Base-by-base conservation (phyloP, 2,113 vertebrate genomes). In the Emydura subglobosa region DNA sequence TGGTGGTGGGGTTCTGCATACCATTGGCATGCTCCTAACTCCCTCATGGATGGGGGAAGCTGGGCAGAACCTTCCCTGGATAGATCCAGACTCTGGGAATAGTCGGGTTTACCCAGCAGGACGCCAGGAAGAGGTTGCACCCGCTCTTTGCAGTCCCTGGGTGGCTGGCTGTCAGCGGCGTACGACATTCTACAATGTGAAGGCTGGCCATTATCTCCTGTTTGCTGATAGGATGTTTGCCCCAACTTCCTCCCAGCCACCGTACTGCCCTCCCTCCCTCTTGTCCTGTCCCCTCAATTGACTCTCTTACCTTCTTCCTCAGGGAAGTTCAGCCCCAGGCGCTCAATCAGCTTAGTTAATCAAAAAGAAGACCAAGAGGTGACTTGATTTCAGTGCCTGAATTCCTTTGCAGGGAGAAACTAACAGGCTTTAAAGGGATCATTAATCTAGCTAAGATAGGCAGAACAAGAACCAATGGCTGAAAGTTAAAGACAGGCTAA, bases 401-500 rank as follows among this genome's bases (percentile, higher is more conserved):
- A 44, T 51, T 1, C 25, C 87, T 51, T 39, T 10, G 11, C 1
- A 10, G 31, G 44, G 39, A 79, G 25, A 0, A 0, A 85, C 57
- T 1, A 0, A 42, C 80, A 44, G 27, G 27, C 57, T 49, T 55
- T 89, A 42, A 29, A 82, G n/a, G 29, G 51, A 42, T 84, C 49
- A 47, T 84, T 65, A 47, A 1, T 54, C 13, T 85, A 13, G 25
- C 0, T 0, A 27, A 47, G 55, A 61, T 54, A 2, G 0, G 0
- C 44, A 11, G n/a, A 25, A 44, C 2, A 0, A 61, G 95, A 57
- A 1, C 21, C 47, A 87, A 16, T 4, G 82, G 31, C 1, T 25
- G 49, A 65, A 82, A 17, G 8, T 27, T 80, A n/a, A 94, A 93
- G 55, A 1, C 39, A 31, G 14, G 51, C 82, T 72, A 82, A 84